Evolutionary conservation across 2,113 vertebrate species (phyloP).

Genomic region (Nerophis ophidion): DNA sequence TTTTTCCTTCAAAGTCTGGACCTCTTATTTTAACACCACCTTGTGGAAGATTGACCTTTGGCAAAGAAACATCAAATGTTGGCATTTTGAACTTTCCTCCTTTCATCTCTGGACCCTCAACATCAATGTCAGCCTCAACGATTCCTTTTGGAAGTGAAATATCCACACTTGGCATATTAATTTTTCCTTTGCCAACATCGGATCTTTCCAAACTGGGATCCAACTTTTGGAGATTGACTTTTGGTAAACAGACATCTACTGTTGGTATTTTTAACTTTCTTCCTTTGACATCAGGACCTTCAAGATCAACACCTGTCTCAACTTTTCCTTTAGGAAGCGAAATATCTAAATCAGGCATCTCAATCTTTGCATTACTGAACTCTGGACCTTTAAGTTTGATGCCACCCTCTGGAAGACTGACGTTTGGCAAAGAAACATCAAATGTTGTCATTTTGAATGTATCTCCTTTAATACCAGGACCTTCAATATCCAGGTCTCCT

Average conservation of each 20-base stretch:
- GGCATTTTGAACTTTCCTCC: conserved; percentile 35
- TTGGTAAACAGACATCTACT: no score
- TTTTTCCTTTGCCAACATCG: no score
- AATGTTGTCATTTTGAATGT: conserved; percentile 48
- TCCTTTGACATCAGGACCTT: no score
- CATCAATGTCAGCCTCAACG: conserved; percentile 11
- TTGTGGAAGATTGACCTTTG: conserved; percentile 42
- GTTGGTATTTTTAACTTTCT: no score
- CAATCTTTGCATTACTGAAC: conserved; percentile 15
- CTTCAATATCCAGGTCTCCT: conserved; percentile 15
- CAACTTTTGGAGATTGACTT: no score
- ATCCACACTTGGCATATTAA: conserved; percentile 38
- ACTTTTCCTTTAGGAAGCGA: no score
- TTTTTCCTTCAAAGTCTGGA: conserved; percentile 23
- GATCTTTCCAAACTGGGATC: no score
- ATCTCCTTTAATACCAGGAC: conserved; percentile 25
- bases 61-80: conserved; percentile 29
- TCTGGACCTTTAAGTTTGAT: conserved; percentile 15
- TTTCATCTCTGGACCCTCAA: conserved; percentile 13
- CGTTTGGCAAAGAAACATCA: conserved; percentile 47
- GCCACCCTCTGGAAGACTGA: conserved; percentile 31
- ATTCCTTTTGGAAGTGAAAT: conserved; percentile 38
- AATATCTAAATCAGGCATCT: no score
- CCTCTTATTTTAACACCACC: conserved; percentile 22
- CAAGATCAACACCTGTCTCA: no score